Base-by-base conservation (phyloP, 2,888 invertebrate genomes). In the Rhagium mordax region DNA sequence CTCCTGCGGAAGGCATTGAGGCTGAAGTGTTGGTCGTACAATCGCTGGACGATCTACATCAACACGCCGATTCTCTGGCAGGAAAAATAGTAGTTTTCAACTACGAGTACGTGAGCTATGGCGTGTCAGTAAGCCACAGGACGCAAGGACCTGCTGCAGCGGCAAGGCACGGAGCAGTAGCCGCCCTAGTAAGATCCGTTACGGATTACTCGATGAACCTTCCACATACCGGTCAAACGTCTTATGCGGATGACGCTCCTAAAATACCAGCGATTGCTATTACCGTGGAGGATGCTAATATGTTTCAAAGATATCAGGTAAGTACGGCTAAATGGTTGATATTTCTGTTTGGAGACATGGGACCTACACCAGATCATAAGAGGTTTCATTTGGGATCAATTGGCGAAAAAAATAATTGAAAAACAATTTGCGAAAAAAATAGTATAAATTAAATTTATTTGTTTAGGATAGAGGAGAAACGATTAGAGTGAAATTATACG, bases 31-130 rank as follows among this genome's bases (percentile, higher is more conserved):
- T 95, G 15, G 94, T 94, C 0, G 92, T 95, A 0, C 88, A 89
- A 20, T 91, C 89, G 79, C 95, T 94, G 82, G 90, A 90, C 0
- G 93, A 80, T n/a, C 29, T 75, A 2, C 57, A 70, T 51, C 33
- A 59, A 61, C 61, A 61, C 49, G 49, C 51, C 4, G 13, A 65
- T 8, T 16, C 65, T 5, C 53, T 65, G 3, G 53, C 18, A 6
- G 65, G 94, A 5, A 95, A 95, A 89, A 96, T 96, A 71, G 94
- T 96, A 7, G 90, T 96, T 1, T 96, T 90, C 85, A 93, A 94
- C 84, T 91, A 94, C 79, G 86, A 89, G 61, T 95, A 89, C 85
- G 89, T 89, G 21, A 89, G 88, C 0, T 96, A 96, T 84, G 90
- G 91, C 0, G 87, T 89, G 80, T 92, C 94, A 0, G 94, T 93